Base-by-base conservation (phyloP, 2,113 vertebrate species). In the Hyaena hyaena region DNA sequence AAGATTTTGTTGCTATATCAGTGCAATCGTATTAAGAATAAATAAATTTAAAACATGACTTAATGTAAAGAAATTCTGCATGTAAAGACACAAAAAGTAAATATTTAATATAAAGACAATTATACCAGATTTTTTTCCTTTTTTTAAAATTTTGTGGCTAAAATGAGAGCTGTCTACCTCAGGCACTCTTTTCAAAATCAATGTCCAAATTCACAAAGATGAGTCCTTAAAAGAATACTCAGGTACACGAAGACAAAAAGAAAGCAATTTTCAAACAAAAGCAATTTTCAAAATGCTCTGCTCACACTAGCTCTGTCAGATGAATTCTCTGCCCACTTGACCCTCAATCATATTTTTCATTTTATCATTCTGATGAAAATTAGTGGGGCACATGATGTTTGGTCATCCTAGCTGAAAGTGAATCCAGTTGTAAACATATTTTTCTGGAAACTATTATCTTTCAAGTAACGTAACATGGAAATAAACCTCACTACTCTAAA, bases 241-340 rank as follows among this genome's bases (percentile, higher is more conserved):
- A 90, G 96, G 87, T 35, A 93, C 77, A 69, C 76, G 63, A 85
- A 96, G 80, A 83, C 96, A 95, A 96, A 97, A 97, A 95, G 35
- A 90, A 97, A 95, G 61, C 68, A 65, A 68, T 90, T 95, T 98
- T 97, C 95, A 80, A 96, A 97, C 96, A 97, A 97, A 97, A 97
- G 92, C 82, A 68, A 68, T 90, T 95, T 98, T 98, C 91, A 45
- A 95, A 97, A 92, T 88, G 48, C 50, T 92, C 8, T 73, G 7
- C 93, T 97, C 95, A 89, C 35, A 35, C n/a, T 65, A 92, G n/a
- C 5, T 95, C 39, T 33, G 61, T 12, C n/a, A 68, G 73, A 95
- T 96, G 55, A 58, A 91, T 65, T 48, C 97, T 90, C n/a, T 82
- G 95, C 77, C 69, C 96, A 95, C 69, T n/a, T 4, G 66, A 94